These are phyloP conservation scores for Furnarius figulus DNA, from an alignment of 2,113 vertebrate genomes.

Conservation along the genomic window DNA sequence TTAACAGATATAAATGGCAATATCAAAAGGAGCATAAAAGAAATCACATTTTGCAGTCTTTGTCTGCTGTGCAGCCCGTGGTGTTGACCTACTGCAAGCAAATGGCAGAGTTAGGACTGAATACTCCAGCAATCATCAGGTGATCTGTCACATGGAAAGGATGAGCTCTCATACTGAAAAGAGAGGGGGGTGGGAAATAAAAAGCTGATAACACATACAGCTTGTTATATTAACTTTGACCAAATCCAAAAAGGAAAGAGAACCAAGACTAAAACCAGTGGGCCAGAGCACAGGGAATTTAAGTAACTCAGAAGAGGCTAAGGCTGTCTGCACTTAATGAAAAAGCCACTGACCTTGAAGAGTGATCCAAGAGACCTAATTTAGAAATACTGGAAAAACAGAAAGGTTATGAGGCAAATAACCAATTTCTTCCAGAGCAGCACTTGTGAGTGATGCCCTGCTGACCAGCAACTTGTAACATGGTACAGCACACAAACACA, in stretches of 20 bases:
- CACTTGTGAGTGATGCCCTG: not conserved
- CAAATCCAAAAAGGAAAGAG: constrained; percentile 2
- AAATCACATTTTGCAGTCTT: not conserved
- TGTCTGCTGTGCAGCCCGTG: not conserved
- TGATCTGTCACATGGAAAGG: constrained; percentile 24
- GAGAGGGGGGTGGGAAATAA: not conserved
- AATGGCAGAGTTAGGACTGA: constrained; percentile 22
- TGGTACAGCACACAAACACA: not conserved
- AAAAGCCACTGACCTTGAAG: constrained; percentile 59
- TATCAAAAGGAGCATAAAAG: not conserved
- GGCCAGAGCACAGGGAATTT: not conserved
- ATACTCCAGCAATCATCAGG: constrained; percentile 48
- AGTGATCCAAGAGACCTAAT: constrained; percentile 7
- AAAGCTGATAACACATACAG: not conserved
- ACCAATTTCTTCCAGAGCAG: not conserved
- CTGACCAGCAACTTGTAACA: not conserved
- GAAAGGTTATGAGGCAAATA: constrained; percentile 12
- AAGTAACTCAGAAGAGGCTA: constrained; percentile 26
- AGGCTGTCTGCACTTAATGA: constrained; percentile 53
- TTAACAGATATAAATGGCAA: constrained; percentile 12
- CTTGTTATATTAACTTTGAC: constrained; percentile 27
- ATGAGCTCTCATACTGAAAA: not conserved
- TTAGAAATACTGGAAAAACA: constrained; percentile 25
- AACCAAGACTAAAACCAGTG: constrained; percentile 5
- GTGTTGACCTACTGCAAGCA: constrained; percentile 30